phyloP scores from a whole-genome alignment of 53 echinoderm and acorn worm genomes.

The Apostichopus leukothele region DNA sequence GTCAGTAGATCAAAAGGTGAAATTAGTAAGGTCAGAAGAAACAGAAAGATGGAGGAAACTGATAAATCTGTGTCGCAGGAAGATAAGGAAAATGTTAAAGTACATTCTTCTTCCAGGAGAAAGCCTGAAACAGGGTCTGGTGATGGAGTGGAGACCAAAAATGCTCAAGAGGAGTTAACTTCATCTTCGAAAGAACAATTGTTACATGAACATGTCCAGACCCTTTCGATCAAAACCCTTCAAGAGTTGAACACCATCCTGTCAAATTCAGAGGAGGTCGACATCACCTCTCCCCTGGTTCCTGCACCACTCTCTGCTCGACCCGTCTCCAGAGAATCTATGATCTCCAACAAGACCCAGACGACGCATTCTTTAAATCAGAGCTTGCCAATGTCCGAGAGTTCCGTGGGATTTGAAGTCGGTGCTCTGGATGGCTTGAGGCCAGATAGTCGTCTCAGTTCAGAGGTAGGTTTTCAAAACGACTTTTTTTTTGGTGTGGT shows the following conservation, averaged over 20 bases:
- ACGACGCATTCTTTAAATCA: constrained; percentile 65
- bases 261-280: constrained; percentile 45
- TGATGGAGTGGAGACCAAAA: background rate
- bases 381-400: constrained; percentile 75
- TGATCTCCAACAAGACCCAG: constrained; percentile 43
- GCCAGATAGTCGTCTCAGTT: constrained; percentile 40
- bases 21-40: background rate
- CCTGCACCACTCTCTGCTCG: background rate
- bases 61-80: background rate
- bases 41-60: no score
- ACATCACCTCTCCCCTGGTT: constrained; percentile 47
- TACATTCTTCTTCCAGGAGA: no score
- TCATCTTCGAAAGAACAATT: constrained; percentile 55
- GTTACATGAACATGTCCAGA: constrained; percentile 71
- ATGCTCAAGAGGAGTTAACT: background rate
- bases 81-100: background rate
- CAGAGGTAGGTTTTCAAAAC: background rate
- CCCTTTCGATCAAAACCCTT: constrained; percentile 71
- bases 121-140: no score
- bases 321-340: constrained; percentile 54
- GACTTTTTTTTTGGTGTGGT: no score
- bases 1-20: background rate
- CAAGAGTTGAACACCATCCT: constrained; percentile 65
- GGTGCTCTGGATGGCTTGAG: constrained; percentile 13
- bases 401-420: constrained; percentile 54